Base-by-base conservation (phyloP, 2,888 invertebrate genomes). In the Ennomos erosarius region DNA sequence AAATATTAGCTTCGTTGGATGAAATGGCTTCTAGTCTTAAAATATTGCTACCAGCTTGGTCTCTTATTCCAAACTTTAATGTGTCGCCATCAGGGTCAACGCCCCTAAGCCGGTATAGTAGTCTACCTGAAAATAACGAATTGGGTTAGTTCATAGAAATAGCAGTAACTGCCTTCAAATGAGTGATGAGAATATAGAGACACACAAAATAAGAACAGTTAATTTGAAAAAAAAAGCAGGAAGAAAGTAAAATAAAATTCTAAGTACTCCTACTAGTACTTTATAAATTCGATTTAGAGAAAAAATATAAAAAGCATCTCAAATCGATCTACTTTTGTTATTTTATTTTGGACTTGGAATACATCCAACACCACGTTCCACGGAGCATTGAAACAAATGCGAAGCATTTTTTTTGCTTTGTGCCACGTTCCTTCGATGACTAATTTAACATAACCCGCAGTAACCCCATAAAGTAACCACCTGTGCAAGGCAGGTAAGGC, bases 61-160 rank as follows among this genome's bases (percentile, higher is more conserved):
- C 95, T 77, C 95, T 94, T 63, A 98, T 94, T 52, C 97, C 98
- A 85, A 98, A 98, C 70, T 93, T 94, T 68, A 98, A 88, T 55
- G 94, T 90, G 90, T 98, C 98, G 63, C 96, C 97, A 79, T 98
- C 98, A 34, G 96, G 96, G 92, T 98, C 98, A 70, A 94, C 93
- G 70, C 96, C 98, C 78, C 94, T 93, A 62, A 98, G 93, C 64
- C 95, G 95, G 92, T 97, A 97, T 81, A 98, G 96, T 71, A 96
- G 88, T 70, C 95, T 96, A 74, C 96, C 97, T 97, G 93, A 72
- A 93, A 63, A 61, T 57, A 65, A 67, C 52, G 53, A 53, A 39
- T 39, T 53, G 35, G 11, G 49, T 51, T 56, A 65, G 58, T 55
- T 62, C 47, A 52, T 57, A 36, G 13, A 55, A 43, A 13, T 42